A percentile compares a stretch with the other conserved stretches of the same genome.
phyloP scores from a whole-genome alignment of 2,113 vertebrate genomes.

The Nibea albiflora region DNA sequence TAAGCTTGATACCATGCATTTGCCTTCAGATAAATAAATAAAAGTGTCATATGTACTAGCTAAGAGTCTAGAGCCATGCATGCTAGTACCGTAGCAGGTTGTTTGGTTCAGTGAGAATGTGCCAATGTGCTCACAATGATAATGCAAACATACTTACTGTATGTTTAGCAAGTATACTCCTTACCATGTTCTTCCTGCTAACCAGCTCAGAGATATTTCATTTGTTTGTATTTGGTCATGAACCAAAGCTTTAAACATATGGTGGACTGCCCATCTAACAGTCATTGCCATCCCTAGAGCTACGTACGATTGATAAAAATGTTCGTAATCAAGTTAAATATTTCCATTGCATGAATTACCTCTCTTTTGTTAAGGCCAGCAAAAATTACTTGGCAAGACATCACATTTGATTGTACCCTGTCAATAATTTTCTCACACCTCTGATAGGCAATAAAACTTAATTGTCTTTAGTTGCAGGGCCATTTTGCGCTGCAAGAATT shows the following conservation, averaged over 20 bases:
- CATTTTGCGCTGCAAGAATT: neutral
- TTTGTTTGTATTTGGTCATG: too few species aligned
- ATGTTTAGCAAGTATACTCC: neutral
- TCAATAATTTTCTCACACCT: slow-evolving; percentile 33
- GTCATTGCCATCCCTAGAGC: too few species aligned
- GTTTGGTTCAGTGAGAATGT: too few species aligned
- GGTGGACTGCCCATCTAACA: neutral
- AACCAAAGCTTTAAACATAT: neutral
- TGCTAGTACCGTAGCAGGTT: neutral
- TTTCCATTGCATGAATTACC: neutral
- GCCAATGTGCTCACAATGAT: neutral
- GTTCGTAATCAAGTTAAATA: neutral
- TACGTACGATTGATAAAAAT: neutral
- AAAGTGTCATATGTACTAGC: too few species aligned
- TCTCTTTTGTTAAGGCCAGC: neutral
- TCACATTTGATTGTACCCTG: neutral
- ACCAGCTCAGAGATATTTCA: too few species aligned
- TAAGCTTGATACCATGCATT: neutral
- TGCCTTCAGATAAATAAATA: too few species aligned
- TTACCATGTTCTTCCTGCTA: too few species aligned
- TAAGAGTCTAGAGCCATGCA: neutral
- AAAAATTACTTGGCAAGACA: slow-evolving; percentile 10
- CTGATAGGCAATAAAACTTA: neutral
- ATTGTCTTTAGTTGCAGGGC: neutral
- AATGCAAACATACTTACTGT: neutral